Conservation (phyloP, 2,888 invertebrate genomes). For the Autographa pulchrina region DNA sequence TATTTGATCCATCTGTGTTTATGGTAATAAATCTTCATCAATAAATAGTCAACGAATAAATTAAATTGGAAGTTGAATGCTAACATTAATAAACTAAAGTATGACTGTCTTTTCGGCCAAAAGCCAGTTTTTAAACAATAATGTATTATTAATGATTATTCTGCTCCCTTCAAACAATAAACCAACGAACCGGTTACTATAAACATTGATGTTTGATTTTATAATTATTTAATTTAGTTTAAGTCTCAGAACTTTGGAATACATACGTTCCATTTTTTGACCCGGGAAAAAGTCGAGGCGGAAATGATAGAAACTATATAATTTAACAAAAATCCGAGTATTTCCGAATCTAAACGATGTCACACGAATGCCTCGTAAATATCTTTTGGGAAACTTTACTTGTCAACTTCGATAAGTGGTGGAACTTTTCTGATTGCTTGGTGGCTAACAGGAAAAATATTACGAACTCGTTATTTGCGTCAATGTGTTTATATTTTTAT, state of each 20-base stretch:
- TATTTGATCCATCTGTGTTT: not conserved
- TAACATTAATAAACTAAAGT: too few species aligned
- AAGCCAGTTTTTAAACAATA: too few species aligned
- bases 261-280: not conserved
- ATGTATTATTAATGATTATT: too few species aligned
- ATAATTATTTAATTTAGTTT: too few species aligned
- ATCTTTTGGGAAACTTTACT: constrained; percentile 48
- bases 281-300: not conserved
- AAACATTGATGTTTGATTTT: too few species aligned
- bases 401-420: constrained; percentile 55
- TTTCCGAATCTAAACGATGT: constrained; percentile 41
- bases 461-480: constrained; percentile 45
- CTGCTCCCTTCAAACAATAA: too few species aligned
- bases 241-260: too few species aligned
- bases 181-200: too few species aligned
- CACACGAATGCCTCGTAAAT: constrained; percentile 47
- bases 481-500: constrained; percentile 21
- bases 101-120: too few species aligned
- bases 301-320: not conserved
- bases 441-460: constrained; percentile 52
- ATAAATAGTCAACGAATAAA: not conserved
- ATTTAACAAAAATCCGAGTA: constrained; percentile 9
- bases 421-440: constrained; percentile 59
- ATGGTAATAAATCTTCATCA: not conserved
- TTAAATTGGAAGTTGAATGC: too few species aligned